Percentiles rank a stretch among this genome's conserved stretches.
Conservation (phyloP, 2,113 vertebrate genomes). For the Urocitellus parryii region DNA sequence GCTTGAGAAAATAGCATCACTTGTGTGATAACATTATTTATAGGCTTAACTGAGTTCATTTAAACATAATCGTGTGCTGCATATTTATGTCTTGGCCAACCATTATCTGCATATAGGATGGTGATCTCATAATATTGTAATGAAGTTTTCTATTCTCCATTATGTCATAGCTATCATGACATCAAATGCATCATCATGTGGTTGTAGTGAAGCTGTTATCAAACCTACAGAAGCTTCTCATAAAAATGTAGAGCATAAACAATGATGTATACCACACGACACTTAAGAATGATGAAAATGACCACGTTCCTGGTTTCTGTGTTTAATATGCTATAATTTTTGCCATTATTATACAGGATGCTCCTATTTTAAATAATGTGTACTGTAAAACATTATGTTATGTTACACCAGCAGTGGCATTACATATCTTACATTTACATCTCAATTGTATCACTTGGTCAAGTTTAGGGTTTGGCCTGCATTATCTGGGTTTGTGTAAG, state of each 20-base stretch:
- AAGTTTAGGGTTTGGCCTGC: not conserved
- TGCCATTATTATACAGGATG: not conserved
- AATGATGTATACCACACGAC: not conserved
- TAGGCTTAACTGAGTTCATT: not conserved
- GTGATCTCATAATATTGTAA: not conserved
- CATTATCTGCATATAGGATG: not conserved
- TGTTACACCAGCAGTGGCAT: not conserved
- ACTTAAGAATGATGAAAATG: not conserved
- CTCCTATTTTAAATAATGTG: not conserved
- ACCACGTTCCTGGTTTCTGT: not conserved
- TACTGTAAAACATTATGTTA: not conserved
- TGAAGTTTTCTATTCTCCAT: not conserved
- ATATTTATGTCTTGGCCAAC: not conserved
- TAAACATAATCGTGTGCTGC: not conserved
- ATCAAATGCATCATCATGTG: not conserved
- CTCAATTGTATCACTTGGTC: not conserved
- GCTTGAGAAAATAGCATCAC: fast-evolving
- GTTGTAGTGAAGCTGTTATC: no score
- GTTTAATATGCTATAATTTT: not conserved
- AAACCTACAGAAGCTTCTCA: not conserved
- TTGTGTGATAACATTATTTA: not conserved
- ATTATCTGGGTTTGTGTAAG: not conserved
- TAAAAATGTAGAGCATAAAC: not conserved
- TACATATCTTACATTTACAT: not conserved
- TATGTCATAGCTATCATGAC: not conserved